Evolutionary conservation across 2,797 vertebrate species (phyloP).

Genomic region (Selene dorsalis): DNA sequence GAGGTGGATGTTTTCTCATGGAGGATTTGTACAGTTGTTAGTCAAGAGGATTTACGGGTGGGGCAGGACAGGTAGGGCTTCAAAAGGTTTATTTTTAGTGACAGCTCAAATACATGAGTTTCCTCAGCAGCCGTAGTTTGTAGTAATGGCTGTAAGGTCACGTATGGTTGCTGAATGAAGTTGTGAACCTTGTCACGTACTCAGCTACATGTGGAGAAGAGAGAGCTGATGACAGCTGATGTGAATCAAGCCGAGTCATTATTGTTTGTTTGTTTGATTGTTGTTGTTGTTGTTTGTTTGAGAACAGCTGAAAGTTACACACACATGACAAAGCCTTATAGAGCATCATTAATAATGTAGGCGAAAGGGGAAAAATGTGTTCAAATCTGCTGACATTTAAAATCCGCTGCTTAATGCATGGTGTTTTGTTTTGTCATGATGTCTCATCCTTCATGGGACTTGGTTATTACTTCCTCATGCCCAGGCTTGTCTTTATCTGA

Average conservation of each 20-base stretch:
- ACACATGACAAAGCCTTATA: no score
- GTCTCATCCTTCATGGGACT: neutral
- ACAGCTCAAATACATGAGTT: rapidly evolving
- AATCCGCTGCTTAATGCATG: neutral
- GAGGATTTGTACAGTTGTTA: conserved; percentile 55
- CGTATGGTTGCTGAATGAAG: neutral
- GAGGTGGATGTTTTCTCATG: conserved; percentile 66
- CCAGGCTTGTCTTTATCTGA: neutral
- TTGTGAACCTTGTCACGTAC: neutral
- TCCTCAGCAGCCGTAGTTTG: neutral
- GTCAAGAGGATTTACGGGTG: conserved; percentile 59
- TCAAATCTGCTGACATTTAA: neutral
- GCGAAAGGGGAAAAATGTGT: neutral
- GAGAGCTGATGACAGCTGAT: no score
- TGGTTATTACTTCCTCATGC: neutral
- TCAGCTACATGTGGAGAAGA: neutral
- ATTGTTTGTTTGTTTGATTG: no score
- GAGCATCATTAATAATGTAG: no score
- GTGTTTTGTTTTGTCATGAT: neutral
- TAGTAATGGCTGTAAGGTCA: no score
- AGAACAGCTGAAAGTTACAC: no score
- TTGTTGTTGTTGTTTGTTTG: no score
- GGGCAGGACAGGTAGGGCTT: conserved; percentile 63
- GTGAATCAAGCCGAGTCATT: no score
- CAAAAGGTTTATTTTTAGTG: rapidly evolving